These are phyloP conservation scores for Cavia porcellus DNA, from an alignment of 2,113 vertebrate species.

Conservation along the genomic window DNA sequence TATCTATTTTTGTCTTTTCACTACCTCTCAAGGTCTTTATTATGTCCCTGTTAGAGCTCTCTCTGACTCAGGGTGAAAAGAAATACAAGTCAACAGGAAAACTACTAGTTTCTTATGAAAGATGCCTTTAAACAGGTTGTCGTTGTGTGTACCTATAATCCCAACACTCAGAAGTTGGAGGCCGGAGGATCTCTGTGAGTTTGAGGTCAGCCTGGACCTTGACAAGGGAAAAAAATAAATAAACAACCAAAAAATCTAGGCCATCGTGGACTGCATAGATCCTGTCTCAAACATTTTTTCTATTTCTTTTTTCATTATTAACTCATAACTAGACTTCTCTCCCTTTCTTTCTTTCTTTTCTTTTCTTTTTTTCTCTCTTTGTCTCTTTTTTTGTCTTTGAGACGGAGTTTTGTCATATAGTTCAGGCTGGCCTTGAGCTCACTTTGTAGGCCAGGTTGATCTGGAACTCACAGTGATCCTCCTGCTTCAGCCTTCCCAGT, in stretches of 20 bases:
- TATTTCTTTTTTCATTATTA: not conserved
- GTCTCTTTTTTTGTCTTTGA: not conserved
- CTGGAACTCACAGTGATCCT: no score
- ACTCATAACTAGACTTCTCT: not conserved
- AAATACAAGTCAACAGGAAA: constrained; percentile 41
- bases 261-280: not conserved
- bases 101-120: not conserved
- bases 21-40: constrained; percentile 56
- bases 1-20: constrained; percentile 74
- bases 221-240: not conserved
- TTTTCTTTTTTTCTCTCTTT: no score
- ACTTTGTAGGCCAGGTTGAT: no score
- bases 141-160: not conserved
- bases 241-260: not conserved
- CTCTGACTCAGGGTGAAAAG: constrained; percentile 60
- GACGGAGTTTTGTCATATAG: not conserved
- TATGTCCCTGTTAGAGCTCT: constrained; percentile 54
- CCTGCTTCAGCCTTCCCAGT: no score
- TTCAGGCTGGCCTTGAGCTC: not conserved
- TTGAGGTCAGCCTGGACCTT: not conserved
- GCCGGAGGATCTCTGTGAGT: not conserved
- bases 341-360: no score
- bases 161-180: not conserved
- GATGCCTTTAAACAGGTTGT: not conserved
- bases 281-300: not conserved